Percentiles rank a stretch among this genome's conserved stretches.
Conservation (phyloP, 2,113 vertebrate genomes). For the Paradoxurus hermaphroditus region DNA sequence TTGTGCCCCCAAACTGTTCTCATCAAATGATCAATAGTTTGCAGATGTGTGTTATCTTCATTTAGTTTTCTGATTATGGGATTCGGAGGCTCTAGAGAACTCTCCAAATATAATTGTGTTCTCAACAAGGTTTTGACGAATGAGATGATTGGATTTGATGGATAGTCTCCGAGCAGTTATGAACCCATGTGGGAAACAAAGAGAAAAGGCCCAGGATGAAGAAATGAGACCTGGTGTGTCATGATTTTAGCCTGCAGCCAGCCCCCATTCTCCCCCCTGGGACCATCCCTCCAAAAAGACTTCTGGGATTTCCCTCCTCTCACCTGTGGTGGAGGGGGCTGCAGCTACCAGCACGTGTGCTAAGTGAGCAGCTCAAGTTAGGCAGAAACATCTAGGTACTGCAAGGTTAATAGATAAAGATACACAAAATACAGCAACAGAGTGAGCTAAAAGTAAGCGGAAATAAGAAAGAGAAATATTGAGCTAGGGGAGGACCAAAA, state of each 20-base stretch:
- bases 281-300: background rate
- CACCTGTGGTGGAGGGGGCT: too few relatives aligned
- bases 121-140: background rate
- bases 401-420: background rate
- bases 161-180: background rate
- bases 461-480: background rate
- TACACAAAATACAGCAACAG: background rate
- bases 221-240: background rate
- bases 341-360: too few relatives aligned
- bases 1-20: background rate
- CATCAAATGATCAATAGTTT: background rate
- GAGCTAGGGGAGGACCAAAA: background rate
- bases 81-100: background rate
- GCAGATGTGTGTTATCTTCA: background rate
- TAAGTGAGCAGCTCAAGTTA: background rate
- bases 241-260: background rate
- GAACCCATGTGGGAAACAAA: background rate
- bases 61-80: background rate
- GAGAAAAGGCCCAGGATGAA: background rate
- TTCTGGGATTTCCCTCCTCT: background rate
- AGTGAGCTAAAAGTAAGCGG: background rate
- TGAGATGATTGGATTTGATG: background rate
- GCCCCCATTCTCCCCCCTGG: fast-evolving
- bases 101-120: background rate
- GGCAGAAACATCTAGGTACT: background rate